These are phyloP conservation scores for Semnornis frantzii DNA, from an alignment of 2,113 vertebrate species.

Conservation along the genomic window DNA sequence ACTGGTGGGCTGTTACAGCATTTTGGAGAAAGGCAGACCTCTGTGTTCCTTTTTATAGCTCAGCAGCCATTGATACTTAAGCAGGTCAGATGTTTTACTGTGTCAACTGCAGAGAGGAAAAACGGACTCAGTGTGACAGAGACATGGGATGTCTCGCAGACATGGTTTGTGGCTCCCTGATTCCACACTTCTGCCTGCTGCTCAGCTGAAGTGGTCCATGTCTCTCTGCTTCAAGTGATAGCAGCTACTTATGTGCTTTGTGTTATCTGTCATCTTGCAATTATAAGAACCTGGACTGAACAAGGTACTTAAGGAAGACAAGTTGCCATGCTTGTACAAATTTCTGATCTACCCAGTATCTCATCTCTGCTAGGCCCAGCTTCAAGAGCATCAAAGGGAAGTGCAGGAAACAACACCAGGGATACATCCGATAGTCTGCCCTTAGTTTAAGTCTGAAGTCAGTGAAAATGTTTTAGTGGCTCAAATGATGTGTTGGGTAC, in stretches of 20 bases:
- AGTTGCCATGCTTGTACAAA: background rate
- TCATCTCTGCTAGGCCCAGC: background rate
- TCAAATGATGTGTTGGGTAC: background rate
- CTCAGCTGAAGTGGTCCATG: background rate
- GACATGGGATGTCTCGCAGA: background rate
- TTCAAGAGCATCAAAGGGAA: background rate
- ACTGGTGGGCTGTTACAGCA: background rate
- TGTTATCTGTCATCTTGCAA: background rate
- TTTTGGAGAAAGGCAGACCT: background rate
- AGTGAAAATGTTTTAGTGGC: background rate
- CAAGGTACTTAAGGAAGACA: background rate
- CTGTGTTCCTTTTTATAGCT: conserved; percentile 44
- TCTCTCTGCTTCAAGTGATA: conserved; percentile 9
- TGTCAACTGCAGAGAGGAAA: background rate
- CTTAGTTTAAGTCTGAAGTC: background rate
- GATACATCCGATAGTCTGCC: background rate
- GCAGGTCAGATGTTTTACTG: conserved; percentile 2
- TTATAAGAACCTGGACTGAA: background rate
- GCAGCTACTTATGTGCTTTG: background rate
- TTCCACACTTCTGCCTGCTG: background rate
- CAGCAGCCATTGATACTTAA: background rate
- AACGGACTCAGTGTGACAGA: background rate
- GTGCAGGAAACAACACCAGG: background rate
- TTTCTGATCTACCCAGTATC: background rate
- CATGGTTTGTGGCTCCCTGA: background rate